Base-by-base conservation (phyloP, 1,140 invertebrate genomes). In the Trachelipus rathkii region DNA sequence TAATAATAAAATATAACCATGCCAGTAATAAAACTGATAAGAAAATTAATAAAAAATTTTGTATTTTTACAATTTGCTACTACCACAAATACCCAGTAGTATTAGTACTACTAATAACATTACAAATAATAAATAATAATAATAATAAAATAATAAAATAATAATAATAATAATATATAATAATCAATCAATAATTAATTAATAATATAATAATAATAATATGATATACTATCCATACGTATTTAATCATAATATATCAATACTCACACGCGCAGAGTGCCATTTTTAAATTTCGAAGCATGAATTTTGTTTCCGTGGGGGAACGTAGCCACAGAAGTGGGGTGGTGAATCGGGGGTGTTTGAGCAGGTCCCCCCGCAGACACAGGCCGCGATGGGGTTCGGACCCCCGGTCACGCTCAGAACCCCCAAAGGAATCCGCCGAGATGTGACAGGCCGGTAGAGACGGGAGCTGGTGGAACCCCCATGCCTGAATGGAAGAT, bases 221-320 rank as follows among this genome's bases (percentile, higher is more conserved):
- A n/a, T n/a, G n/a, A n/a, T n/a, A n/a, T n/a, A n/a, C n/a, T n/a
- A n/a, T n/a, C n/a, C n/a, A n/a, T n/a, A n/a, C n/a, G n/a, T n/a
- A n/a, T n/a, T n/a, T n/a, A n/a, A n/a, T n/a, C n/a, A n/a, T n/a
- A n/a, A n/a, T n/a, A n/a, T n/a, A n/a, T n/a, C n/a, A n/a, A 50
- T 80, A 85, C 86, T 87, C 83, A 87, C 86, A 82, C 77, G n/a
- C n/a, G n/a, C n/a, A n/a, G n/a, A n/a, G 86, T 87, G 82, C 86
- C 86, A 81, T n/a, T n/a, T 87, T 87, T 82, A 85, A 84, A 80
- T 87, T 87, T 76, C 86, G 84, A 76, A 85, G 85, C 78, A 87
- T n/a, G 82, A 74, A 87, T 87, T 81, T 85, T 86, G 71, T 84
- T 84, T 11, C 84, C 81, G 74, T 79, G 75, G 46, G n/a, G 69